These are phyloP conservation scores for Physocephala rufipes DNA, from an alignment of 2,888 invertebrate genomes.

Conservation along the genomic window DNA sequence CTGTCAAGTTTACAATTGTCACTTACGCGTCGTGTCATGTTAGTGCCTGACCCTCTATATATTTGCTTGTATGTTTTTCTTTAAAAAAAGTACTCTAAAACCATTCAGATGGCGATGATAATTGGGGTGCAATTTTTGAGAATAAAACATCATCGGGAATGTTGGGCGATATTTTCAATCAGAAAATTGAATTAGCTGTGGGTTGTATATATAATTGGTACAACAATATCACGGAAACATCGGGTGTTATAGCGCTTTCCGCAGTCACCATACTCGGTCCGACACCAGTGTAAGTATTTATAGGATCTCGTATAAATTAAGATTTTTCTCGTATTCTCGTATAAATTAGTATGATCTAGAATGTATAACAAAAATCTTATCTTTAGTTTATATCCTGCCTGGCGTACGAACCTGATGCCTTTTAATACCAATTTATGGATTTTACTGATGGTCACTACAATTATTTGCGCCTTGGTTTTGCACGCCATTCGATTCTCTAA, in stretches of 20 bases:
- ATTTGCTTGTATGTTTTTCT: not conserved
- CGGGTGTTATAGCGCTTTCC: conserved; percentile 59
- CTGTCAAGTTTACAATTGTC: conserved; percentile 58
- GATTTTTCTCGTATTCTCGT: too few relatives aligned
- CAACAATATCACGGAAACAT: conserved; percentile 59
- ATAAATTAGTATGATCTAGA: too few relatives aligned
- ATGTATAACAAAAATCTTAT: not conserved
- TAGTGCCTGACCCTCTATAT: conserved; percentile 43
- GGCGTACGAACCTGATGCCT: conserved; percentile 58
- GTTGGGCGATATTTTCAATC: conserved; percentile 59
- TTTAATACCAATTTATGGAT: conserved; percentile 55
- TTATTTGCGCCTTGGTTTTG: conserved; percentile 51
- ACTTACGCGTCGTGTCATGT: conserved; percentile 58
- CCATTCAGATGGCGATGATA: conserved; percentile 57
- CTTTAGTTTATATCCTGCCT: conserved; percentile 55
- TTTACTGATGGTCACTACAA: conserved; percentile 49
- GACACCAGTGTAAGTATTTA: conserved; percentile 55
- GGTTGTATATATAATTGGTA: conserved; percentile 65
- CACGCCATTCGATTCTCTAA: conserved; percentile 51
- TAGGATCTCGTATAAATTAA: not conserved
- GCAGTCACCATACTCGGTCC: conserved; percentile 61
- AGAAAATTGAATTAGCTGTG: conserved; percentile 59
- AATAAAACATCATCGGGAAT: conserved; percentile 60
- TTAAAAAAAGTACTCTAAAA: not conserved
- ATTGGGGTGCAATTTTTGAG: conserved; percentile 61